Evolutionary conservation across 2,888 invertebrate species (phyloP).

Genomic region (Epistrophe eligans): DNA sequence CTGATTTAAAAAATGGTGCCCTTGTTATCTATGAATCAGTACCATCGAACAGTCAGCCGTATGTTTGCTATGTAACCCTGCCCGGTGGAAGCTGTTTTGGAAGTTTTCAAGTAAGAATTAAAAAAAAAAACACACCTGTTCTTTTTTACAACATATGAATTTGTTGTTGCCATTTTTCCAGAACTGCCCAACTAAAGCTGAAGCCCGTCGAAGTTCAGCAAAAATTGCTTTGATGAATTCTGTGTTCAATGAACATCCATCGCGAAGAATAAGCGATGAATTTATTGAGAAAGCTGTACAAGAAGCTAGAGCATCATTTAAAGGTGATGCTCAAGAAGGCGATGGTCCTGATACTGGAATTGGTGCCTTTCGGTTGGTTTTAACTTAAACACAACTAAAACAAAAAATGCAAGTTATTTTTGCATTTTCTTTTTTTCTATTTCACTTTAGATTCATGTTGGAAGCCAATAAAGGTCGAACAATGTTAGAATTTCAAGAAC

Average conservation of each 20-base stretch:
- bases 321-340: constrained; percentile 86
- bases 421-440: neutral
- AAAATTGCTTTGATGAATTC: constrained; percentile 98
- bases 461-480: constrained; percentile 94
- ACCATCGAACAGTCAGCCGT: constrained; percentile 94
- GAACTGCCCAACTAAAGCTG: constrained; percentile 97
- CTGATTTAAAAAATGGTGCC: constrained; percentile 93
- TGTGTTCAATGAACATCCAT: constrained; percentile 97
- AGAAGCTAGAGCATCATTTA: constrained; percentile 95
- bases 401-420: neutral
- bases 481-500: constrained; percentile 97
- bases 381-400: neutral
- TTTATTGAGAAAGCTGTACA: constrained; percentile 97
- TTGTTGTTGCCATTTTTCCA: constrained; percentile 80
- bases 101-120: constrained; percentile 91
- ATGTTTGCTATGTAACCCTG: constrained; percentile 96
- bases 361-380: constrained; percentile 87
- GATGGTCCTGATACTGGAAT: constrained; percentile 90
- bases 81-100: constrained; percentile 98
- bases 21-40: constrained; percentile 98
- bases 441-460: constrained; percentile 87
- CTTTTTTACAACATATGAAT: neutral
- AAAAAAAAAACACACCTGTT: constrained; percentile 3
- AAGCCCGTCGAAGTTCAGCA: constrained; percentile 96
- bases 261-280: constrained; percentile 95